Base-by-base conservation (phyloP, 1,140 invertebrate species). In the Apis laboriosa region DNA sequence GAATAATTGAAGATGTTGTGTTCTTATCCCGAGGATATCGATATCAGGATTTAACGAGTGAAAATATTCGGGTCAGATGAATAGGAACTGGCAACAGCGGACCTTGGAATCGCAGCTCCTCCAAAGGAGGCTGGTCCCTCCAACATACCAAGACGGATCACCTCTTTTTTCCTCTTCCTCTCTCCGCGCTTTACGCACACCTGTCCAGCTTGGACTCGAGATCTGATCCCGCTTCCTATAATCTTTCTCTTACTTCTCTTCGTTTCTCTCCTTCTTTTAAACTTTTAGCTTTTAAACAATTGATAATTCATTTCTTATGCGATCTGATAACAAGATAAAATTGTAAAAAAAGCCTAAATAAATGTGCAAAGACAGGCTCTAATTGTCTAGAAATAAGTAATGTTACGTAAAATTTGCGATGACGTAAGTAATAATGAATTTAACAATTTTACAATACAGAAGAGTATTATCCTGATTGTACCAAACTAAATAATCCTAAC, bases 91-190 rank as follows among this genome's bases (percentile, higher is more conserved):
- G 72, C 86, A 85, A 87, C 80, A 74, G 58, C 79, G 78, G 90
- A 88, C 86, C 88, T 90, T 88, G 86, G 86, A 83, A 89, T 83
- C 79, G 83, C 81, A 86, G 88, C 89, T 92, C 34, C 34, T 91
- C 88, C 90, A 89, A 83, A 84, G 77, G 86, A 88, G 84, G 74
- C 87, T 90, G 87, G 77, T 83, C 84, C 89, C 86, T 81, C 76
- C 85, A 77, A 87, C 88, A 90, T 90, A 90, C 90, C 90, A 89
- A 89, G 90, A 91, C 90, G 84, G 85, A 90, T 90, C 88, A 76
- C 84, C 88, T 85, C 80, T 88, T 87, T 86, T 84, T 84, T 74
- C 72, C 60, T 63, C 78, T 61, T 73, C 74, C 83, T 71, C 56
- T 74, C 61, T 83, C 34, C 83, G 24, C 56, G 24, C 56, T 84